phyloP scores from a whole-genome alignment of 2,888 invertebrate genomes.

The Tetragonula carbonaria region DNA sequence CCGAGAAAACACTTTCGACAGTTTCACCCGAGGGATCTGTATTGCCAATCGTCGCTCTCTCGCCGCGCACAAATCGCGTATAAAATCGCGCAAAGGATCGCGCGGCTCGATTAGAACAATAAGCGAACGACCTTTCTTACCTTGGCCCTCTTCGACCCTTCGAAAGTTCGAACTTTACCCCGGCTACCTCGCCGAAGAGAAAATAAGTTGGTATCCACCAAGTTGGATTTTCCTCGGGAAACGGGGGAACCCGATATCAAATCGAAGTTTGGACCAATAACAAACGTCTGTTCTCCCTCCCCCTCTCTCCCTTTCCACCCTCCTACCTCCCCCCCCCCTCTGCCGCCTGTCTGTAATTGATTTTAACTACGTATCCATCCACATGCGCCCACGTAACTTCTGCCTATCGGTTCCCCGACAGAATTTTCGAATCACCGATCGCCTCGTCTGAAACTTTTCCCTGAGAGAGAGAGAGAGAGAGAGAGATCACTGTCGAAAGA shows the following conservation, averaged over 20 bases:
- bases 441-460: conserved; percentile 53
- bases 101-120: not conserved
- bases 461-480: not conserved
- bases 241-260: conserved; percentile 48
- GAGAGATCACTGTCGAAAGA: conserved; percentile 61
- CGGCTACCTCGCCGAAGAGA: not conserved
- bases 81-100: not conserved
- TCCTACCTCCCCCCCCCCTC: too few species aligned
- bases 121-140: conserved; percentile 19
- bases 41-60: not conserved
- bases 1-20: too few species aligned
- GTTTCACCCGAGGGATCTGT: too few species aligned
- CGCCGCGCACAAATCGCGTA: not conserved
- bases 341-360: conserved; percentile 47
- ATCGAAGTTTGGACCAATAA: conserved; percentile 60
- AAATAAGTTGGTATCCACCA: conserved; percentile 28
- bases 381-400: conserved; percentile 36
- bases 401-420: conserved; percentile 29
- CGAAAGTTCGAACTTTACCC: not conserved
- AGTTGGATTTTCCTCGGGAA: conserved; percentile 22
- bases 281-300: conserved; percentile 46
- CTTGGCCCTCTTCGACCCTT: conserved; percentile 15
- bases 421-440: conserved; percentile 63
- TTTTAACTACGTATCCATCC: conserved; percentile 56
- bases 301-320: not conserved